Conservation (phyloP, 1,140 invertebrate species). For the Caenorhabditis latens region DNA sequence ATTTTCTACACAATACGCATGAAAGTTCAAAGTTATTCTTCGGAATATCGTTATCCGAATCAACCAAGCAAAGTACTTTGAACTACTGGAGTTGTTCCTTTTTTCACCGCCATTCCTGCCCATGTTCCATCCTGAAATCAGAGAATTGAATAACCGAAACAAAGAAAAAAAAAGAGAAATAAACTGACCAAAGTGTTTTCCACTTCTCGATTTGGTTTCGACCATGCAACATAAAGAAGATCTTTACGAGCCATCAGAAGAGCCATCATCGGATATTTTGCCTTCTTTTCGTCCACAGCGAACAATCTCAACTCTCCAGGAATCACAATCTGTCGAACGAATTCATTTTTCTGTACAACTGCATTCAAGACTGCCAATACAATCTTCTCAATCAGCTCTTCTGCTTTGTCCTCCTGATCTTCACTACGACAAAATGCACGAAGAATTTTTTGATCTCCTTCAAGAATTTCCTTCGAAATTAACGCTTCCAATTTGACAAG, state of each 20-base stretch:
- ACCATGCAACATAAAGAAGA: constrained; percentile 39
- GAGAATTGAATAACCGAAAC: background rate
- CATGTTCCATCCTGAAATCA: constrained; percentile 21
- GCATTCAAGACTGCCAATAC: background rate
- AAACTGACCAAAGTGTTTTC: constrained; percentile 24
- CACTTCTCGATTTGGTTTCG: background rate
- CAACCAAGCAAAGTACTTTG: background rate
- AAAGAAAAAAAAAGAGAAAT: background rate
- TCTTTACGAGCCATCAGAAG: constrained; percentile 49
- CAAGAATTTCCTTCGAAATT: constrained; percentile 2
- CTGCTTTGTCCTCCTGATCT: constrained; percentile 37
- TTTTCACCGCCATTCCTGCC: constrained; percentile 27
- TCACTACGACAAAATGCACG: constrained; percentile 44
- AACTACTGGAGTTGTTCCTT: background rate
- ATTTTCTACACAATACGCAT: too few species aligned
- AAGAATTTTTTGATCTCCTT: background rate
- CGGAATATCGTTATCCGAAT: too few species aligned
- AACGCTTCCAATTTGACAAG: constrained; percentile 2
- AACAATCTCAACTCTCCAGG: constrained; percentile 26
- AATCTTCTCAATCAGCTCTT: constrained; percentile 12
- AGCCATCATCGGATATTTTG: constrained; percentile 34
- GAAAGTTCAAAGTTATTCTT: too few species aligned
- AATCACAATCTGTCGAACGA: constrained; percentile 1
- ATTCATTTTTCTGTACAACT: constrained; percentile 22
- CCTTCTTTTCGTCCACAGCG: constrained; percentile 37